Evolutionary conservation across 2,797 vertebrate genomes (phyloP), one percentile per base, ranked within the genome.

Genomic region (Pipistrellus pipistrellus): DNA sequence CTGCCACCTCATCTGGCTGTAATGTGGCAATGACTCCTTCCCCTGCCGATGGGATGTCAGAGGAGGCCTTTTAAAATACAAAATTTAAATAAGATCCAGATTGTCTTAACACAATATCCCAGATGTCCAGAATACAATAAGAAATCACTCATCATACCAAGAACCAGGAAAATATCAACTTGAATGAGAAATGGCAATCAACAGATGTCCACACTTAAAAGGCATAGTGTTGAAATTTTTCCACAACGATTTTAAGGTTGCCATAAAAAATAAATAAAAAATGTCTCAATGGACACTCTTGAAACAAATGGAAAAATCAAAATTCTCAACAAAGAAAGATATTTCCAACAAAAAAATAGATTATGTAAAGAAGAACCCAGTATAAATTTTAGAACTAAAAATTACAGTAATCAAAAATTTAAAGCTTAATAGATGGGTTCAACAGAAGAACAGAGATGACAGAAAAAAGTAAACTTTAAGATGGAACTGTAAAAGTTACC

Each of bases 331-430:
- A 64, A 88, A 82, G n/a, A 77, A 71, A 84, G 13, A 75, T 82
- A 41, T 88, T 85, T 64, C 32, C 51, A 76, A 81, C 83, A 90
- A 88, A 85, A 35, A 80, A 80, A 88, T 13, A 53, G 21, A 32
- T 53, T 76, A 44, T 23, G 85, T 71, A 59, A 90, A 32, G 32
- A 75, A 88, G 18, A 83, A 83, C 35, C 32, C 30, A 62, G 69
- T 15, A 41, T 18, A 90, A 66, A 68, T 62, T 87, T 94, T 62
- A 88, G 77, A 85, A 71, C 21, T 71, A 78, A 83, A 94, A 94
- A 96, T 75, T 35, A 88, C 0, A 82, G 25, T 44, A 85, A 76
- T 17, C 8, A 85, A 85, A 92, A 78, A 81, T 30, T 59, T 77
- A 93, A 80, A 86, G 21, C 11, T 59, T 27, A 51, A 1, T 21